Percentiles rank a stretch among this genome's conserved stretches.
These are phyloP conservation scores for Phalera bucephala DNA, from an alignment of 2,888 invertebrate genomes.

Conservation along the genomic window DNA sequence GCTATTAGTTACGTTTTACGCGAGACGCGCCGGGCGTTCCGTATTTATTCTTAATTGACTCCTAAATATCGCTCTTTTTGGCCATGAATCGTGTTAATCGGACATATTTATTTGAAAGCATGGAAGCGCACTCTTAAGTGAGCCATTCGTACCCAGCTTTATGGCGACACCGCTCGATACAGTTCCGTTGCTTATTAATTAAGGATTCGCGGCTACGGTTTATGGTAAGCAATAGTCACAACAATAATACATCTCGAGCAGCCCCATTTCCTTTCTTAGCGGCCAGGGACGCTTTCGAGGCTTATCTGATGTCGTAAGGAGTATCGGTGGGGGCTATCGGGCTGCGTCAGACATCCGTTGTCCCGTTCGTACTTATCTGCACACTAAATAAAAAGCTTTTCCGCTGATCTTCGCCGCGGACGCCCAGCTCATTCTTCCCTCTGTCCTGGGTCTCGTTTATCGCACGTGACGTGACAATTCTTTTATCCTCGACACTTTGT, in stretches of 20 bases:
- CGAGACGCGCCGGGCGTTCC: slow-evolving; percentile 60
- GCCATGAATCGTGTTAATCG: slow-evolving; percentile 67
- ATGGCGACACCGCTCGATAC: slow-evolving; percentile 40
- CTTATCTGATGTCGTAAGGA: slow-evolving; percentile 71
- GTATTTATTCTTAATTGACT: slow-evolving; percentile 74
- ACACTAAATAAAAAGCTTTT: slow-evolving; percentile 59
- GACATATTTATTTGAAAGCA: slow-evolving; percentile 68
- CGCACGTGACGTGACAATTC: slow-evolving; percentile 69
- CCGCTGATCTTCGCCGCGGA: slow-evolving; percentile 38
- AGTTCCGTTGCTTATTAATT: slow-evolving; percentile 67
- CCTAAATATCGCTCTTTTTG: slow-evolving; percentile 75
- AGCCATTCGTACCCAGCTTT: slow-evolving; percentile 44
- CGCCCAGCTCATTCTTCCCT: slow-evolving; percentile 44
- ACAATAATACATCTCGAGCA: slow-evolving; percentile 62
- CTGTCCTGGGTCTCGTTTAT: slow-evolving; percentile 52
- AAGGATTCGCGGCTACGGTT: slow-evolving; percentile 57
- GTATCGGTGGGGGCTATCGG: slow-evolving; percentile 54
- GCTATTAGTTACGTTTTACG: slow-evolving; percentile 73
- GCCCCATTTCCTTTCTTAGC: slow-evolving; percentile 59
- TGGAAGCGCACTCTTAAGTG: slow-evolving; percentile 48
- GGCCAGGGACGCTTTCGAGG: slow-evolving; percentile 43
- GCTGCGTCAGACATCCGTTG: slow-evolving; percentile 54
- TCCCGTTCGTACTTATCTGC: slow-evolving; percentile 52
- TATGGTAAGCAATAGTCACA: slow-evolving; percentile 65
- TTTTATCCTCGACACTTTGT: slow-evolving; percentile 67